Percentiles rank a stretch among this genome's conserved stretches.
phyloP scores from a whole-genome alignment of 2,113 vertebrate genomes.

The Seriola rivoliana region DNA sequence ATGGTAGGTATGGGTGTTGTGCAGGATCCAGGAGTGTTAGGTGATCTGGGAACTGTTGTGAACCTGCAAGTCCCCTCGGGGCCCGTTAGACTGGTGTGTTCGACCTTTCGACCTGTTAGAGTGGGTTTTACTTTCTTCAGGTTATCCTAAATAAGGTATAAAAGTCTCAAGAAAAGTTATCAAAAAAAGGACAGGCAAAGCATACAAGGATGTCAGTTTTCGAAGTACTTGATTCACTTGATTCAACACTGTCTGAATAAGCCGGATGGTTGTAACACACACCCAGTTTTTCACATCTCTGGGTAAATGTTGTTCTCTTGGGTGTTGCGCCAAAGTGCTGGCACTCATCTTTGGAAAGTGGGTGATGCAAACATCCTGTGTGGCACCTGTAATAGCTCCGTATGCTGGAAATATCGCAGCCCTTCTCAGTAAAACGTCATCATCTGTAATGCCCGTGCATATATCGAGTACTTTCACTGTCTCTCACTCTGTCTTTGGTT shows the following conservation, averaged over 20 bases:
- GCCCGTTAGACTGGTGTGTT: slow-evolving; percentile 52
- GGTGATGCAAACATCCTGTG: slow-evolving; percentile 47
- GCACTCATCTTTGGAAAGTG: slow-evolving; percentile 37
- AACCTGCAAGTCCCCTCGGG: slow-evolving; percentile 70
- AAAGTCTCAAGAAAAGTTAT: slow-evolving; percentile 21
- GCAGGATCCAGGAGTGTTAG: slow-evolving; percentile 69
- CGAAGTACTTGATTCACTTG: not conserved
- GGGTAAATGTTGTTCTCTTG: slow-evolving; percentile 45
- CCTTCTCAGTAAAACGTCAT: slow-evolving; percentile 41
- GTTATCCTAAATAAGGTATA: not conserved
- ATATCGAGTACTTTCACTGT: slow-evolving; percentile 35
- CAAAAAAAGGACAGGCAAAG: not conserved
- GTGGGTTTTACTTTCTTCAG: slow-evolving; percentile 42
- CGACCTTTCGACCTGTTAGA: slow-evolving; percentile 53
- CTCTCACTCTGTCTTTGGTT: slow-evolving; percentile 44
- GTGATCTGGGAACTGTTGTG: slow-evolving; percentile 66
- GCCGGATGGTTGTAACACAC: slow-evolving; percentile 7
- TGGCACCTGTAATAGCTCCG: slow-evolving; percentile 47
- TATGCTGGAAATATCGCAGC: slow-evolving; percentile 46
- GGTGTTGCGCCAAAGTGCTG: slow-evolving; percentile 47
- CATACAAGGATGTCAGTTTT: not conserved
- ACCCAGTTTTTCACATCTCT: slow-evolving; percentile 12
- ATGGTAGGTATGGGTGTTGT: slow-evolving; percentile 70
- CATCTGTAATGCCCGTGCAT: slow-evolving; percentile 43
- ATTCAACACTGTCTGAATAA: not conserved